A percentile compares a stretch with the other conserved stretches of the same genome.
Conservation (phyloP, 1,140 invertebrate genomes). For the Maconellicoccus hirsutus region DNA sequence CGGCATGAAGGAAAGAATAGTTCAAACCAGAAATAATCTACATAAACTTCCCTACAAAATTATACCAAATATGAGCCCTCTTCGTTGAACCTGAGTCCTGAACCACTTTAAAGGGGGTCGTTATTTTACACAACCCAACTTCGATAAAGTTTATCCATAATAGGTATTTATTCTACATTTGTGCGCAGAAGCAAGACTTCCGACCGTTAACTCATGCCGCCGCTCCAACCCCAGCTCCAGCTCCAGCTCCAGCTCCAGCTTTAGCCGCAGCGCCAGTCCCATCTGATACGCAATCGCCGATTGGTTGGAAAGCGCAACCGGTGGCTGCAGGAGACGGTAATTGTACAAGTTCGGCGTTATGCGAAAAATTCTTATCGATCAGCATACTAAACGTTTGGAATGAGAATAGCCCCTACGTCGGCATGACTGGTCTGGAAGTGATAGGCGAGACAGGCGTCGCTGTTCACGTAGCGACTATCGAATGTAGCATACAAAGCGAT, state of each 20-base stretch:
- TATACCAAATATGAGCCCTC: too few species aligned
- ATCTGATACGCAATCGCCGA: too few species aligned
- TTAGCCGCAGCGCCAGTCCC: too few species aligned
- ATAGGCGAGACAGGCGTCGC: conserved; percentile 34
- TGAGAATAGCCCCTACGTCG: conserved; percentile 28
- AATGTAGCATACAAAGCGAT: conserved; percentile 27
- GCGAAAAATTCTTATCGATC: conserved; percentile 27
- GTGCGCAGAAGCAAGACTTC: conserved; percentile 26
- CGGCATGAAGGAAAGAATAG: too few species aligned
- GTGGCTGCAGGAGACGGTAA: neutral
- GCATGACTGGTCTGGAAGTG: conserved; percentile 43
- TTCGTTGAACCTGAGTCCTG: too few species aligned
- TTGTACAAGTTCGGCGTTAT: conserved; percentile 29
- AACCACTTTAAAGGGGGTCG: too few species aligned
- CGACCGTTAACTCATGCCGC: conserved; percentile 31
- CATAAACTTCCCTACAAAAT: too few species aligned
- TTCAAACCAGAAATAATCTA: too few species aligned
- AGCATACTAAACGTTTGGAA: conserved; percentile 28
- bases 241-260: too few species aligned
- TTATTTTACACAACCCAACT: too few species aligned
- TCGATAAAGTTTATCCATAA: conserved; percentile 6
- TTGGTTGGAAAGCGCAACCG: too few species aligned
- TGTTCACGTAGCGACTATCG: conserved; percentile 31
- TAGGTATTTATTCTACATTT: neutral
- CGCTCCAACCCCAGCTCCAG: neutral